Base-by-base conservation (phyloP, 2,113 vertebrate species). In the Menidia beryllina region DNA sequence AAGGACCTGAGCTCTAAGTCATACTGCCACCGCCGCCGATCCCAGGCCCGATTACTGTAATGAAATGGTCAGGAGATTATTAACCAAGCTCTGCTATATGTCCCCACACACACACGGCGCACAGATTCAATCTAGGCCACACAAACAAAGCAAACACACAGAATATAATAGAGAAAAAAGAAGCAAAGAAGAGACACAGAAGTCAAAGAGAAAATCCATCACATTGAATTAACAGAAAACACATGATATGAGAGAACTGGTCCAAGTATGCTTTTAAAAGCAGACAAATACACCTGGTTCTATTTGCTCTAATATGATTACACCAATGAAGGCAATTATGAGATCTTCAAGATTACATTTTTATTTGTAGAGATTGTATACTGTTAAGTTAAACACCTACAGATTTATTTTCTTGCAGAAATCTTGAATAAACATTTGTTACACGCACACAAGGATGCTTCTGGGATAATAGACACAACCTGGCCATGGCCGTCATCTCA, bases 61-160 rank as follows among this genome's bases (percentile, higher is more conserved):
- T 94, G 92, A 94, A 94, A 93, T 80, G 91, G 88, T 91, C 92
- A 89, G 84, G 82, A 90, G 88, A 92, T 94, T 93, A 94, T 94
- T 94, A 94, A 94, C 91, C 92, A 92, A 92, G 90, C 64, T 17
- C 82, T 61, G 71, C 84, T 56, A 82, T 74, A 65, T 52, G 82
- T 54, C 75, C 39, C 49, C 76, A 81, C 75, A 45, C 65, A 67
- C 63, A 56, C 39, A 69, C 75, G 71, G 25, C 2, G 26, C 61
- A 72, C 45, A 65, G 72, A 86, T 73, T 81, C 50, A 77, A 84
- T 77, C 86, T 77, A 27, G n/a, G 30, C 56, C 57, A 24, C 56
- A 60, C 57, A 60, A 82, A 74, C 58, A 74, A 82, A 54, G 55
- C 63, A 69, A 75, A 72, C 68, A 64, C 19, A n/a, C 48, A 39